Base-by-base conservation (phyloP, 2,888 invertebrate genomes). In the Malacosoma neustria region DNA sequence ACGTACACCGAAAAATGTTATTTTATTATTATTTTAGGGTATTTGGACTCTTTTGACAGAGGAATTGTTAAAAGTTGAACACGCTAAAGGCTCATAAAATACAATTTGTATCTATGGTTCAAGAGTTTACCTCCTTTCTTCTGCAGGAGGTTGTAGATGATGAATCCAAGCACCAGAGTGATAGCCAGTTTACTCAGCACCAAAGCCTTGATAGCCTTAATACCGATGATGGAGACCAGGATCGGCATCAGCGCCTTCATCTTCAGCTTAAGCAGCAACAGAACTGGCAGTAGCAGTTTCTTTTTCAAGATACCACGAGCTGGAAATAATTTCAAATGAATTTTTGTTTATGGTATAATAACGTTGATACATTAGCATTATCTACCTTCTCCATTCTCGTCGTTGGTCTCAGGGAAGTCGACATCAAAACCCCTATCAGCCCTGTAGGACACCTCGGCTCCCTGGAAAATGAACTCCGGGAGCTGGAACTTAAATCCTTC, bases 241-340 rank as follows among this genome's bases (percentile, higher is more conserved):
- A 95, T 92, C 29, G 95, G 95, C 90, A 93, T 92, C 44, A 95
- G 72, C 13, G 93, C 91, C 74, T 95, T 94, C 87, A 94, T 86
- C 76, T 95, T 95, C 60, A 95, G 73, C 75, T 95, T 95, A 56
- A 95, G 77, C 35, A 95, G 87, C 50, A 95, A 81, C 51, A 95
- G 79, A 44, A 94, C 87, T 11, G 95, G 95, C 61, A 95, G 81
- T 46, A 95, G 85, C 34, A 95, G 88, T 71, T 95, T 95, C 86
- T 95, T 94, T 87, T 95, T 94, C 59, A 94, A 86, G 69, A 92
- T 85, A 56, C 92, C 93, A 46, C 94, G 91, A 56, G 92, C 94
- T 93, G 72, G 7, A 72, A 80, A 35, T 49, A 52, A 42, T 53
- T 13, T 30, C 30, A 36, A 35, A 44, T 45, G 47, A 40, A 38